Evolutionary conservation across 2,888 invertebrate species (phyloP).

Genomic region (Leptarthrus brevirostris): DNA sequence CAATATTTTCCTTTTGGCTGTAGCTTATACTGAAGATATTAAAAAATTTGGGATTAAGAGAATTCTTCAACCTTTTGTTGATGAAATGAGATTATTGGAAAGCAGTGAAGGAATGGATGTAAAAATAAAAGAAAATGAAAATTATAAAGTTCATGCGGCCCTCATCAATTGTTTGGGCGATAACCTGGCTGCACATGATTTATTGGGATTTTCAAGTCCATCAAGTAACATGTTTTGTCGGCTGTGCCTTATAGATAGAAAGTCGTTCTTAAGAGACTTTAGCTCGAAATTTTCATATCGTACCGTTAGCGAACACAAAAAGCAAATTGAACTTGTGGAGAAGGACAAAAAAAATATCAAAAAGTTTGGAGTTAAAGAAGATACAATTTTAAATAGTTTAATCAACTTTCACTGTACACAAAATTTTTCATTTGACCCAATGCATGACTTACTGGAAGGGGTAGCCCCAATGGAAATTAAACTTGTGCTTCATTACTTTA

Average conservation of each 20-base stretch:
- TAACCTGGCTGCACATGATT: constrained; percentile 27
- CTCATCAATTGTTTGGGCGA: constrained; percentile 11
- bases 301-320: neutral
- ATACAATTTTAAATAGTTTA: neutral
- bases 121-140: fast-evolving
- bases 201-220: constrained; percentile 19
- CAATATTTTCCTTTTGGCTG: constrained; percentile 43
- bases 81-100: constrained; percentile 8
- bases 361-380: neutral
- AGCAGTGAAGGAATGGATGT: neutral
- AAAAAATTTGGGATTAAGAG: constrained; percentile 45
- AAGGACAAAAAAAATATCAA: neutral
- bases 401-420: neutral
- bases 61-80: constrained; percentile 37
- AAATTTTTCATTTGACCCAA: constrained; percentile 10
- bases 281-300: neutral
- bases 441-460: constrained; percentile 20
- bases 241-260: neutral
- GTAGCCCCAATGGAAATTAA: constrained; percentile 28
- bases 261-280: neutral
- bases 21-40: constrained; percentile 43
- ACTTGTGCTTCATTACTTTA: constrained; percentile 7
- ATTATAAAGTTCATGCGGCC: neutral
- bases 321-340: neutral
- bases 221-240: constrained; percentile 23